These are phyloP conservation scores for Ispidina lecontei DNA, from an alignment of 2,797 vertebrate species.

Conservation along the genomic window DNA sequence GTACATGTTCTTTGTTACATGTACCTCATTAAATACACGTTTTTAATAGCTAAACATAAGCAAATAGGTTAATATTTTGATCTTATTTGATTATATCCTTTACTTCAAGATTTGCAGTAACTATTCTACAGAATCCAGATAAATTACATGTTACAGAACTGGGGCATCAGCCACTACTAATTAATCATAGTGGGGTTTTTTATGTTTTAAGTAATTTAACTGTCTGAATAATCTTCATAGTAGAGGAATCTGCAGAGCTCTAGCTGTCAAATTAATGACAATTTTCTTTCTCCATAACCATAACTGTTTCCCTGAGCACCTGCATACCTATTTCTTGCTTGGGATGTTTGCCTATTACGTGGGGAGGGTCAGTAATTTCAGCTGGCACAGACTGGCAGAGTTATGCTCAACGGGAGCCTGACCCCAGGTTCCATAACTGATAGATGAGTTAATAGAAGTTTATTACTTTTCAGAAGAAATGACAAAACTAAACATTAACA, in stretches of 20 bases:
- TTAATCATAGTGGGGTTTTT: neutral
- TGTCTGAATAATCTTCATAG: neutral
- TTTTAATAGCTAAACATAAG: neutral
- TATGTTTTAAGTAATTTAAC: neutral
- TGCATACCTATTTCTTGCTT: neutral
- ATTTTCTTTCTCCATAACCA: neutral
- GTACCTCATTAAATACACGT: neutral
- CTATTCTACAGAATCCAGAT: neutral
- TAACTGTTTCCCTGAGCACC: neutral
- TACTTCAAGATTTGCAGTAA: neutral
- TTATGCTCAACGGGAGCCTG: neutral
- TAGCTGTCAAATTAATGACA: neutral
- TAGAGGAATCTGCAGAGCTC: neutral
- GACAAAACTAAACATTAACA: conserved; percentile 47
- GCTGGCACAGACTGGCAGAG: neutral
- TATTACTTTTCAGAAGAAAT: conserved; percentile 51
- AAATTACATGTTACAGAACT: neutral
- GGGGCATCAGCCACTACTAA: neutral
- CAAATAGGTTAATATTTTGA: neutral
- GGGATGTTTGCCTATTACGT: neutral
- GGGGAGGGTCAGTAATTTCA: conserved; percentile 6
- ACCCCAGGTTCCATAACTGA: neutral
- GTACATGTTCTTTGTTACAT: too few relatives aligned
- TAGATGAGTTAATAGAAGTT: conserved; percentile 24
- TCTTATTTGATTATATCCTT: neutral